phyloP scores from a whole-genome alignment of 2,797 vertebrate species.

The Smutsia temminckii region DNA sequence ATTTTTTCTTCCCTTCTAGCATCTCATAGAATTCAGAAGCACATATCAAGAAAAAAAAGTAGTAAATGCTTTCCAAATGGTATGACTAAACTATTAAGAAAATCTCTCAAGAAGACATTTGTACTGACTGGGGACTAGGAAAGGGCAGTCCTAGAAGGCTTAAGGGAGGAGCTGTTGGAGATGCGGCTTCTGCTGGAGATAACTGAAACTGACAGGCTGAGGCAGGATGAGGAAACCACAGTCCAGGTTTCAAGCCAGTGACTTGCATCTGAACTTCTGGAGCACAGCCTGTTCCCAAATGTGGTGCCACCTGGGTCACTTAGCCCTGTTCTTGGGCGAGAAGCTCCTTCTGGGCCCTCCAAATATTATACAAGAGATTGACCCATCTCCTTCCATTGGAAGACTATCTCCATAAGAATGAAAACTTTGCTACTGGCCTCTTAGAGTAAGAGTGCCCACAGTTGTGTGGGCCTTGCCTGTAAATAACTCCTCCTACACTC shows the following conservation, averaged over 20 bases:
- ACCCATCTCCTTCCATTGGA: background rate
- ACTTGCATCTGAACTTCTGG: background rate
- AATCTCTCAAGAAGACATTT: background rate
- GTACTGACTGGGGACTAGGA: background rate
- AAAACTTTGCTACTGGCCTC: background rate
- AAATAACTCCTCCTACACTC: background rate
- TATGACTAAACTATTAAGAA: background rate
- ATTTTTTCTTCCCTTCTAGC: slow-evolving; percentile 2
- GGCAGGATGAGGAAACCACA: background rate
- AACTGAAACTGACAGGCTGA: background rate
- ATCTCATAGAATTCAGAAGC: background rate
- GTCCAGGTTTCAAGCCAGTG: background rate
- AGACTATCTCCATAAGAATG: background rate
- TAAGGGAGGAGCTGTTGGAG: background rate
- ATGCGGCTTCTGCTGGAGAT: background rate
- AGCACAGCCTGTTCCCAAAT: background rate
- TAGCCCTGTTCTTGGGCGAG: background rate
- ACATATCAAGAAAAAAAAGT: background rate
- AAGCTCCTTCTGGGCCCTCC: background rate
- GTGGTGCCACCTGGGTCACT: background rate
- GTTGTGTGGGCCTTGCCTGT: background rate
- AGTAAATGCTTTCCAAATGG: background rate
- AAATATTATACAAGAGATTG: background rate
- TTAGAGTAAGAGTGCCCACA: background rate
- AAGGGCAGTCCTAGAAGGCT: background rate